phyloP scores from a whole-genome alignment of 2,888 invertebrate genomes.

The Lucinisca nassula region DNA sequence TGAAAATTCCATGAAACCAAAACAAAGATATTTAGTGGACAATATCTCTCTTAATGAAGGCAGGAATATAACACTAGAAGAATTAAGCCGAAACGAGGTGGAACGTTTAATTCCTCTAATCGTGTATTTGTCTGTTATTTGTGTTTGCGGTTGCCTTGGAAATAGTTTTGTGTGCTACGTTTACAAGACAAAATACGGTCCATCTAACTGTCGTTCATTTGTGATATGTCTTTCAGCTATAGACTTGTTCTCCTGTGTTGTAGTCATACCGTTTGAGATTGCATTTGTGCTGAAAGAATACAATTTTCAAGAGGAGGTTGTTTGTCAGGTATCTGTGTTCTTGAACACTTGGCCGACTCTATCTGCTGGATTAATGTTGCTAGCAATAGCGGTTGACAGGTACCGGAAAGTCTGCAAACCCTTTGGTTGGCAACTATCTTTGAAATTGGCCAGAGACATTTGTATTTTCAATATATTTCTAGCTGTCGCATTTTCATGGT shows the following conservation, averaged over 20 bases:
- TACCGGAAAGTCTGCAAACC: conserved; percentile 79
- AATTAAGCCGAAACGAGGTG: conserved; percentile 62
- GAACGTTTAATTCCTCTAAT: conserved; percentile 64
- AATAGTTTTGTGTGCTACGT: conserved; percentile 69
- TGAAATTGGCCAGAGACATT: conserved; percentile 53
- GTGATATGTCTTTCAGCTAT: conserved; percentile 64
- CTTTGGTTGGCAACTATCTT: conserved; percentile 72
- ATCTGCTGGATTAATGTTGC: conserved; percentile 59
- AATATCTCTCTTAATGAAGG: too few relatives aligned
- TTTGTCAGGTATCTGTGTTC: conserved; percentile 67
- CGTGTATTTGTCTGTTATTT: conserved; percentile 53
- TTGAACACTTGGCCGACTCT: conserved; percentile 66
- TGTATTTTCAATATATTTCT: conserved; percentile 50
- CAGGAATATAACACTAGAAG: conserved; percentile 1
- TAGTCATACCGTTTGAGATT: conserved; percentile 70
- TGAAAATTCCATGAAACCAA: too few relatives aligned
- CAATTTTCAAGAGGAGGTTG: conserved; percentile 48
- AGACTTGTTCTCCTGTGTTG: conserved; percentile 61
- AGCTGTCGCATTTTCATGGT: conserved; percentile 61
- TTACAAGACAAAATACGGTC: conserved; percentile 67
- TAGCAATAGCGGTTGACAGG: conserved; percentile 72
- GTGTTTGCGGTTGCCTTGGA: conserved; percentile 55
- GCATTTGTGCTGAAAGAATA: conserved; percentile 57
- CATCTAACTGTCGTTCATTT: conserved; percentile 69
- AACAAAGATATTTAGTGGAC: too few relatives aligned